Percentiles rank a stretch among this genome's conserved stretches.
phyloP scores from a whole-genome alignment of 1,140 invertebrate genomes.

The Eurytemora carolleeae region DNA sequence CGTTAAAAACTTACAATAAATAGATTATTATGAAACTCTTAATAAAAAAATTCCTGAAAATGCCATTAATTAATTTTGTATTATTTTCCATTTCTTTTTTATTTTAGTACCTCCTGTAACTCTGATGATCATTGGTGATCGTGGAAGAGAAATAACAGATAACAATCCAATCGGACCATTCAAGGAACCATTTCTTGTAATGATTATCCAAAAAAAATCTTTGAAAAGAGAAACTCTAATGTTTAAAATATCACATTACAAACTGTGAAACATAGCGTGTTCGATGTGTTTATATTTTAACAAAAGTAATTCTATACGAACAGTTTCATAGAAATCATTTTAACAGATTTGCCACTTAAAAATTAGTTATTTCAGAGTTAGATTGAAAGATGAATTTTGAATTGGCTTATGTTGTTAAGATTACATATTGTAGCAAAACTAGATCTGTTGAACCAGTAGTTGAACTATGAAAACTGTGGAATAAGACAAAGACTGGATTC shows the following conservation, averaged over 20 bases:
- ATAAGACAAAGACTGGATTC: too few species aligned
- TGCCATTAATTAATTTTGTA: neutral
- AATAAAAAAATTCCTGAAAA: neutral
- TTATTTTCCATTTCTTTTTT: neutral
- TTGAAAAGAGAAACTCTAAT: neutral
- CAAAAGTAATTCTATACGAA: neutral
- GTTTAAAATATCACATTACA: neutral
- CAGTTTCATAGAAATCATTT: neutral
- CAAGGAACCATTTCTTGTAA: too few species aligned
- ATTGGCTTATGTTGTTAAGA: too few species aligned
- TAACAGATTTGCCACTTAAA: neutral
- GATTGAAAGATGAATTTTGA: too few species aligned
- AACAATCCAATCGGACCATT: neutral
- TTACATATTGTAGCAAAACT: too few species aligned
- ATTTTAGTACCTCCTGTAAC: neutral
- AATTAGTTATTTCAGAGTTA: neutral
- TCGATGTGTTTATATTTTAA: neutral
- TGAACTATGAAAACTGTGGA: too few species aligned
- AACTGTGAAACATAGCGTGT: too few species aligned
- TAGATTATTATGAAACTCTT: neutral
- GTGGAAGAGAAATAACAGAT: neutral
- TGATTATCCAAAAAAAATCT: too few species aligned
- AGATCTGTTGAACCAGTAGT: too few species aligned
- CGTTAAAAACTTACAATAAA: neutral
- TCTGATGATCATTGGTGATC: neutral